These are phyloP conservation scores for Dryococelus australis DNA, from an alignment of 2,888 invertebrate genomes.

Conservation along the genomic window DNA sequence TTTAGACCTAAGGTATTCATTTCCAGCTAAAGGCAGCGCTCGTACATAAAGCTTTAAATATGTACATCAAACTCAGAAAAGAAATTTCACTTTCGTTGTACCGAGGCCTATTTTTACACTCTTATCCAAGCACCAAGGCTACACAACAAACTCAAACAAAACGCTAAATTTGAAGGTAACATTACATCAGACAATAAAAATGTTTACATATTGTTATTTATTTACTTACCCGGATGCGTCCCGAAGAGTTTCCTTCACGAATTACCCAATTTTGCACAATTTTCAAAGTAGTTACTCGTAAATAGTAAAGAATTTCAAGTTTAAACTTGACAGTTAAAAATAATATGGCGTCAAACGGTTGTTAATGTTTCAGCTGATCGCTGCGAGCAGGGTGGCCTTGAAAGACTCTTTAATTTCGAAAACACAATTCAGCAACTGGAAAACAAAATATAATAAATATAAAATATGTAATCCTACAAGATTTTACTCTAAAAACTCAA, in stretches of 20 bases:
- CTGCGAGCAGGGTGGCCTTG: background rate
- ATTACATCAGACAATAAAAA: background rate
- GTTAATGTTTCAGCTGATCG: conserved; percentile 35
- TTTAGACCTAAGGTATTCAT: no score
- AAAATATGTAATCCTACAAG: background rate
- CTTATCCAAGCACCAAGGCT: background rate
- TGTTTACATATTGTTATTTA: background rate
- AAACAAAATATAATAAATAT: background rate
- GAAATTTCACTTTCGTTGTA: no score
- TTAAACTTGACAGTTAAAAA: conserved; percentile 35
- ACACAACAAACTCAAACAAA: background rate
- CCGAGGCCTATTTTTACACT: background rate
- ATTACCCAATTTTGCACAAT: conserved; percentile 32
- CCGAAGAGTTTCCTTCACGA: conserved; percentile 29
- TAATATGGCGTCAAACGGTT: conserved; percentile 34
- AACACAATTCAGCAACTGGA: background rate
- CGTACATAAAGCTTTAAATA: no score
- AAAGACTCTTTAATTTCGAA: background rate
- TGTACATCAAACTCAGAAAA: no score
- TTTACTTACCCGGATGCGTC: conserved; percentile 43
- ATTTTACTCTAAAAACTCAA: background rate
- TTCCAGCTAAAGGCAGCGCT: no score
- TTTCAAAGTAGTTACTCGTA: background rate
- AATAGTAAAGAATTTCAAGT: background rate
- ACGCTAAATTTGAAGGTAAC: background rate